phyloP scores from a whole-genome alignment of 2,797 vertebrate species.

The Hypotaenidia philippensis region DNA sequence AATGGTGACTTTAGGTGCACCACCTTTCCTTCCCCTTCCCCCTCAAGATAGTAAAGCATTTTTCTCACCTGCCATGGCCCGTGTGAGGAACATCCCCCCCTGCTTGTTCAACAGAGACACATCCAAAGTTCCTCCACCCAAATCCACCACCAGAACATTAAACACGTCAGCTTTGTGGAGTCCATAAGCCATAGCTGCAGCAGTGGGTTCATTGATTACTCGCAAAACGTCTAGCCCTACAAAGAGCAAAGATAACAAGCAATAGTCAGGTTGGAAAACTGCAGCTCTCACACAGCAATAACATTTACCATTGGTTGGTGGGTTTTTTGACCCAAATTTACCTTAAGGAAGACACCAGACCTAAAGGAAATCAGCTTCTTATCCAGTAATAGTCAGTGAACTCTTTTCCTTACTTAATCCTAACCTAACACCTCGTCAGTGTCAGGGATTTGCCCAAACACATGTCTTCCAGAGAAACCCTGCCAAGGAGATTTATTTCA shows the following conservation, averaged over 20 bases:
- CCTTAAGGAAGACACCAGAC: not conserved
- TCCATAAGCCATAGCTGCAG: conserved; percentile 97
- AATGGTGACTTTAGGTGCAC: fast-evolving
- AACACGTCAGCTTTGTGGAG: conserved; percentile 95
- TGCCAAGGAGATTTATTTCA: not conserved
- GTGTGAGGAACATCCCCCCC: conserved; percentile 97
- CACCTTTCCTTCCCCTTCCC: not conserved
- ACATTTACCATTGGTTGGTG: not conserved
- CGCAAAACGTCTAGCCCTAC: conserved; percentile 91
- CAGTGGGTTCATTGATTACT: conserved; percentile 96
- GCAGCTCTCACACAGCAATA: not conserved
- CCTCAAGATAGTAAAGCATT: not conserved
- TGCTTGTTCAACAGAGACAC: conserved; percentile 97
- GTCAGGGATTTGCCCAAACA: not conserved
- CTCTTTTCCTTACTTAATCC: not conserved
- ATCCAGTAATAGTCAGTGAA: not conserved
- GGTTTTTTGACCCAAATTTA: not conserved
- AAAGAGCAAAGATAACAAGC: not conserved
- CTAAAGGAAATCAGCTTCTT: not conserved
- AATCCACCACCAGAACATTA: conserved; percentile 95
- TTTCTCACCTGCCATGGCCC: conserved; percentile 95
- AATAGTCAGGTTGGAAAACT: not conserved
- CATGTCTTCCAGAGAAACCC: not conserved
- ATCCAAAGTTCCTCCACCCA: conserved; percentile 96
- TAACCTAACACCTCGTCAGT: not conserved